Evolutionary conservation across 2,888 invertebrate genomes (phyloP).

Genomic region (Sesia apiformis): DNA sequence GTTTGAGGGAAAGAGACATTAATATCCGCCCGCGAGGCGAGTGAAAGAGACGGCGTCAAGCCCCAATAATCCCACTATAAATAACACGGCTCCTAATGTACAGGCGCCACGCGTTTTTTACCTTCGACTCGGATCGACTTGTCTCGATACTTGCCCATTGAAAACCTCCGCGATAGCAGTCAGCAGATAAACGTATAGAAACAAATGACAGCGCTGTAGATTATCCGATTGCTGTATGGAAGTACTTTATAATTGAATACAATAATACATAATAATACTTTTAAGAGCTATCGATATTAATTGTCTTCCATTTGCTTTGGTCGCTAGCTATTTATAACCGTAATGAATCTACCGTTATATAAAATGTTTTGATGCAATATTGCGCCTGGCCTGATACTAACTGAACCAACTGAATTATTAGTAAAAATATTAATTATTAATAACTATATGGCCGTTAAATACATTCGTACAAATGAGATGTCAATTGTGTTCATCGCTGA

Average conservation of each 20-base stretch:
- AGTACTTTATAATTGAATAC: background rate
- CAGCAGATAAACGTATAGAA: background rate
- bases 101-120: slow-evolving; percentile 58
- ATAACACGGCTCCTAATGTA: slow-evolving; percentile 53
- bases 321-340: background rate
- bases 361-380: no score
- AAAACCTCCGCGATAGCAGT: background rate
- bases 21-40: slow-evolving; percentile 3
- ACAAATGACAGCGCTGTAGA: background rate
- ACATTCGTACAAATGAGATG: no score
- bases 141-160: slow-evolving; percentile 29
- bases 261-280: background rate
- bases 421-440: no score
- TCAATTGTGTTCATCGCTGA: no score
- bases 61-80: slow-evolving; percentile 51
- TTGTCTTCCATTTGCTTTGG: background rate
- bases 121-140: slow-evolving; percentile 21
- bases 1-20: slow-evolving; percentile 24
- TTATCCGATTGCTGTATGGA: background rate
- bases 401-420: no score
- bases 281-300: background rate
- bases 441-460: no score
- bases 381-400: no score
- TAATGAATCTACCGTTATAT: background rate
- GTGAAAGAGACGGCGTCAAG: slow-evolving; percentile 22